Percentiles rank a stretch among this genome's conserved stretches.
These are phyloP conservation scores for Teleopsis dalmanni DNA, from an alignment of 1,140 invertebrate species.

Conservation along the genomic window DNA sequence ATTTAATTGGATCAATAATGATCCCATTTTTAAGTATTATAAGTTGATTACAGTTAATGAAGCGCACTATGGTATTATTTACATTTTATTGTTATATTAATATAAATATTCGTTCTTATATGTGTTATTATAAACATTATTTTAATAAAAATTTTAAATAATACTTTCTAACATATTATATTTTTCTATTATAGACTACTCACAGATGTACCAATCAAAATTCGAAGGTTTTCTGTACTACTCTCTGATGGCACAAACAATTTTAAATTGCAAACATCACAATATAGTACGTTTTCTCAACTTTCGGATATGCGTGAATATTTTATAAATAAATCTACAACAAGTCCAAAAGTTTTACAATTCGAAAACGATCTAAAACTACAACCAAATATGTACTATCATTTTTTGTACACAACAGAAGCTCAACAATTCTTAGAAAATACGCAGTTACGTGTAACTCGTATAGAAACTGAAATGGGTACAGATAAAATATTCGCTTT, in stretches of 20 bases:
- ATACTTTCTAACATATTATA: background rate
- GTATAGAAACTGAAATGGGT: slow-evolving; percentile 36
- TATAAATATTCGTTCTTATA: no score
- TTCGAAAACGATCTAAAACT: slow-evolving; percentile 33
- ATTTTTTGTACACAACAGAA: slow-evolving; percentile 31
- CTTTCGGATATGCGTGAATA: slow-evolving; percentile 20
- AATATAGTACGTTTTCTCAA: slow-evolving; percentile 24
- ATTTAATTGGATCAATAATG: no score
- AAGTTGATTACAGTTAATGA: no score
- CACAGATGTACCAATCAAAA: slow-evolving; percentile 36
- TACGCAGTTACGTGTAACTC: slow-evolving; percentile 32
- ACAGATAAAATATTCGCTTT: slow-evolving; percentile 32
- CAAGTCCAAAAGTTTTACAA: background rate
- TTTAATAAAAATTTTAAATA: background rate
- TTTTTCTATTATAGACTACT: slow-evolving; percentile 22
- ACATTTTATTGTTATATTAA: no score
- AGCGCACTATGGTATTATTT: no score
- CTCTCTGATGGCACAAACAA: slow-evolving; percentile 30
- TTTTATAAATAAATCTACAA: background rate
- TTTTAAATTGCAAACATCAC: slow-evolving; percentile 32
- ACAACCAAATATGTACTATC: slow-evolving; percentile 33
- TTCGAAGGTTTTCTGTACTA: slow-evolving; percentile 28
- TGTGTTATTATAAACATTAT: background rate
- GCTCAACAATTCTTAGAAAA: slow-evolving; percentile 40
- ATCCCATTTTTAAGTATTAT: no score